Evolutionary conservation across 2,888 invertebrate species (phyloP), one percentile per base, ranked within the genome.

Genomic region (Xanthia icteritia): DNA sequence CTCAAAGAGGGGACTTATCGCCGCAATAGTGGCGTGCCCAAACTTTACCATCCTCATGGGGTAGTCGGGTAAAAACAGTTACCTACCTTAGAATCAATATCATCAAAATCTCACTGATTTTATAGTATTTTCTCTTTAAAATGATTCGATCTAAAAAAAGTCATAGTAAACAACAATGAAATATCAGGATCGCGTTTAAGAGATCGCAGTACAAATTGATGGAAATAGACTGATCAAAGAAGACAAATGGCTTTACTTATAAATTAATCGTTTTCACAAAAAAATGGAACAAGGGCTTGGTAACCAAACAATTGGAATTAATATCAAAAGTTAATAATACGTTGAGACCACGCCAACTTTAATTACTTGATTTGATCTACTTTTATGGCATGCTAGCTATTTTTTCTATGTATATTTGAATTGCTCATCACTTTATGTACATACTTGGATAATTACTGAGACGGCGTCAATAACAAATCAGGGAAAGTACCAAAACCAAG

Each of bases 211-310:
- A 36, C 27, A 48, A 60, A 74, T 74, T 60, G 17, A 74, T 60
- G 36, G 23, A 23, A 27, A 60, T 13, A 27, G 17, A 74, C 45
- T 74, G 27, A 60, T 73, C 48, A 48, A 58, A 74, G 23, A 17
- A 36, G 36, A 60, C 74, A 74, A 74, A 74, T 74, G 48, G 36
- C 23, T 74, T 8, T 23, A 60, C 45, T 73, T 74, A 73, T 73
- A 58, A 60, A 71, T 63, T 63, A 4, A 60, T 23, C 11, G 8
- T 8, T 27, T 20, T 31, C 2, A 27, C 6, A 48, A 74, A 72
- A 73, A 72, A 74, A 48, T 60, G 48, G 36, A 39, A 5, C 74
- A 74, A 74, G 58, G 48, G 17, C 74, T 36, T 36, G 27, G 11
- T 20, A 45, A 27, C 0, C 17, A n/a, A 36, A 56, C n/a, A 73